These are phyloP conservation scores for Nannobrachium achirus DNA, from an alignment of 2,113 vertebrate species.

Conservation along the genomic window DNA sequence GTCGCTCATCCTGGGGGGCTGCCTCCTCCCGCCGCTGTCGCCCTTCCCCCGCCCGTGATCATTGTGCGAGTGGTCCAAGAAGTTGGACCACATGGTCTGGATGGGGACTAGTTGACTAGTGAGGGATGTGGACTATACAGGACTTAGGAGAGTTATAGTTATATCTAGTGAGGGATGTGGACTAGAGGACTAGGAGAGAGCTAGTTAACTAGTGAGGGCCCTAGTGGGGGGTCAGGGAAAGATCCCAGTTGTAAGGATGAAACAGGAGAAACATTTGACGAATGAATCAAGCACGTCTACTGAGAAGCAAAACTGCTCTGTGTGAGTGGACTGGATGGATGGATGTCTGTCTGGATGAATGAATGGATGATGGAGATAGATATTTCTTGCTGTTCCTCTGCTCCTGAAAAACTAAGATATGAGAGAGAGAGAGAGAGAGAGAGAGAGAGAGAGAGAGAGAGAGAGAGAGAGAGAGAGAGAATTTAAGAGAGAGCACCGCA, in stretches of 20 bases:
- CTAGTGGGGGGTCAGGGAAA: not conserved
- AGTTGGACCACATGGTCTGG: slow-evolving; percentile 88
- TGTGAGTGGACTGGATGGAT: slow-evolving; percentile 15
- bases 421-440: slow-evolving; percentile 64
- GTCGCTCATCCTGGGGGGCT: slow-evolving; percentile 83
- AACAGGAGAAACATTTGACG: not conserved
- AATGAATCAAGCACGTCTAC: too few relatives aligned
- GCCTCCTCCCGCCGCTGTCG: slow-evolving; percentile 44
- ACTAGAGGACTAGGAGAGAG: too few relatives aligned
- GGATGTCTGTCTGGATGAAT: slow-evolving; percentile 12
- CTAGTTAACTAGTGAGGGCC: not conserved
- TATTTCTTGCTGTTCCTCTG: too few relatives aligned
- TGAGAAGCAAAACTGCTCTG: slow-evolving; percentile 4
- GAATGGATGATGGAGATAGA: slow-evolving; percentile 18
- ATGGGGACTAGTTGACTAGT: not conserved
- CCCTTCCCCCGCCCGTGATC: slow-evolving; percentile 71
- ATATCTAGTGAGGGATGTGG: too few relatives aligned
- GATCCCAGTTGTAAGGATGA: not conserved
- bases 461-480: slow-evolving; percentile 49
- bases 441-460: slow-evolving; percentile 51
- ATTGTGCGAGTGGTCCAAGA: slow-evolving; percentile 85
- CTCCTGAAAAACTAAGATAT: slow-evolving; percentile 15
- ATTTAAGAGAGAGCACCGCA: not conserved
- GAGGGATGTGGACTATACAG: too few relatives aligned
- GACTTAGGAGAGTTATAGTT: too few relatives aligned